Conservation (phyloP, 2,797 vertebrate species). For the Ceryle rudis region DNA sequence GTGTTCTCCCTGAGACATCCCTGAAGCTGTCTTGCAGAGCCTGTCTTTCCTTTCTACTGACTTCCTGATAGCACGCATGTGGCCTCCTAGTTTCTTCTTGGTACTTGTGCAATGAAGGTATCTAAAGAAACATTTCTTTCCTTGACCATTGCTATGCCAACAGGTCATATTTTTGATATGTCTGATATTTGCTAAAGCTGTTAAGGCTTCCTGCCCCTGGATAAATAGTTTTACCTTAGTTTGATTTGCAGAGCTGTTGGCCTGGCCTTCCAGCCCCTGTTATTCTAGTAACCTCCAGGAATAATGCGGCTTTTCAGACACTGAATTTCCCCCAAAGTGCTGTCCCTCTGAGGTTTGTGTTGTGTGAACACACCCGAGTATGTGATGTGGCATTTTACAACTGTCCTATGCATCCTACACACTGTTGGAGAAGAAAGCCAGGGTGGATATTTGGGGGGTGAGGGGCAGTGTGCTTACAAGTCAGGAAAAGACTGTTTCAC, state of each 20-base stretch:
- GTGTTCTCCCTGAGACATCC: not conserved
- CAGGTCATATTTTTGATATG: not conserved
- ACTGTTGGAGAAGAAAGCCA: not conserved
- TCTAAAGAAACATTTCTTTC: not conserved
- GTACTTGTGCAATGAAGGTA: not conserved
- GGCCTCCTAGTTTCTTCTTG: not conserved
- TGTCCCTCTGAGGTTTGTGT: not conserved
- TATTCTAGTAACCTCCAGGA: not conserved
- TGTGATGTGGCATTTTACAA: not conserved
- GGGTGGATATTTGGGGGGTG: not conserved
- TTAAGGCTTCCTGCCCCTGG: not conserved
- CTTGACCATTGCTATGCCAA: not conserved
- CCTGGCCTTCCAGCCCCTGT: not conserved
- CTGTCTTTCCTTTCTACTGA: not conserved
- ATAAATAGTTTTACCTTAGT: not conserved
- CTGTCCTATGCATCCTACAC: not conserved
- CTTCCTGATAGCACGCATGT: not conserved
- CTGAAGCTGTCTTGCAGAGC: not conserved
- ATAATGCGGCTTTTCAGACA: not conserved
- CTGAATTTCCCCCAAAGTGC: not conserved
- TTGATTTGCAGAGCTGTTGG: not conserved
- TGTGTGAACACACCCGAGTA: accelerated
- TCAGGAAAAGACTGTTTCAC: not conserved
- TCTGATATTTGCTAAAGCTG: not conserved
- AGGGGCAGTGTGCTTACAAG: not conserved